Evolutionary conservation across 2,888 invertebrate species (phyloP).

Genomic region (Agrypnus murinus): DNA sequence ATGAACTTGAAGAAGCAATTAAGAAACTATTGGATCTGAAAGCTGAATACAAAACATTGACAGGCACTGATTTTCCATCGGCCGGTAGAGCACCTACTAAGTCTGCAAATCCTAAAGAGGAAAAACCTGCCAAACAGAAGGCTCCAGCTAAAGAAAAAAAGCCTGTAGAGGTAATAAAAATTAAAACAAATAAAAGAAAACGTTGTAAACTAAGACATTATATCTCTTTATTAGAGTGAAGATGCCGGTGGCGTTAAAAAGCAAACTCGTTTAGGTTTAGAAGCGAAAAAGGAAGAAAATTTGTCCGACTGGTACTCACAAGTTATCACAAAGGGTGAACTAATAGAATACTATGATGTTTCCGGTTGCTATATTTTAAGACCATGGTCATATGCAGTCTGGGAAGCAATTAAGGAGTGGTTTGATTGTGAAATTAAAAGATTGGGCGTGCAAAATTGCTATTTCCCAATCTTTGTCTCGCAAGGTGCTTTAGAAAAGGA

Average conservation of each 20-base stretch:
- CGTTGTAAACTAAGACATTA: conserved; percentile 7
- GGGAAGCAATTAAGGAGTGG: conserved; percentile 93
- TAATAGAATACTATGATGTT: conserved; percentile 99
- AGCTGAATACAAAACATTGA: conserved; percentile 81
- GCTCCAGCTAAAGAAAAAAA: conserved; percentile 62
- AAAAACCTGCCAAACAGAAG: conserved; percentile 63
- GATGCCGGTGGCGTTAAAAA: conserved; percentile 82
- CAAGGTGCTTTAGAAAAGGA: conserved; percentile 92
- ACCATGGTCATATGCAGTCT: conserved; percentile 97
- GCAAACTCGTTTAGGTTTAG: conserved; percentile 93
- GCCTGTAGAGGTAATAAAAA: conserved; percentile 57
- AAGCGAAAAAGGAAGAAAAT: conserved; percentile 94
- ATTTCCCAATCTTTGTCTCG: conserved; percentile 99
- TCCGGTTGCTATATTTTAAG: conserved; percentile 99
- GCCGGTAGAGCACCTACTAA: conserved; percentile 65
- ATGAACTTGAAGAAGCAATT: conserved; percentile 71
- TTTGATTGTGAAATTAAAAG: conserved; percentile 91
- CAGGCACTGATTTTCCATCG: conserved; percentile 74
- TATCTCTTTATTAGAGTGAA: conserved; percentile 32
- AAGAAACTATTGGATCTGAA: conserved; percentile 82
- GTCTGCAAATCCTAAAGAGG: conserved; percentile 48
- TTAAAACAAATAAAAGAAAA: background rate
- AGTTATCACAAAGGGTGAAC: conserved; percentile 92
- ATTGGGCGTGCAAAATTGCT: conserved; percentile 96
- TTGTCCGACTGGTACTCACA: conserved; percentile 99